Percentiles rank a stretch among this genome's conserved stretches.
Conservation (phyloP, 1,140 invertebrate species). For the Drosophila aff. region DNA sequence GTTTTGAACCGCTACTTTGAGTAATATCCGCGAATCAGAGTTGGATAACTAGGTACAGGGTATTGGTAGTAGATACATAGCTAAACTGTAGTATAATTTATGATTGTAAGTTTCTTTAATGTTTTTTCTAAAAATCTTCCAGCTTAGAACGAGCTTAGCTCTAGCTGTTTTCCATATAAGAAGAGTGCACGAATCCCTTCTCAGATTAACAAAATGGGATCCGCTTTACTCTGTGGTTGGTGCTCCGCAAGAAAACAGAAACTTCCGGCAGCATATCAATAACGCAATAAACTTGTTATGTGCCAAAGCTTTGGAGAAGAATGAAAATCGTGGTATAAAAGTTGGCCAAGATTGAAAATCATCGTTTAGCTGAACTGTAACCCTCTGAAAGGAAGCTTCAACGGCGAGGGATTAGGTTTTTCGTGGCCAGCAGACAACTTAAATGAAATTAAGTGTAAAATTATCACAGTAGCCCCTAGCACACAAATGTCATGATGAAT, state of each 20-base stretch:
- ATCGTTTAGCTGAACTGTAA: slow-evolving; percentile 28
- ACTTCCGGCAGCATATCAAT: slow-evolving; percentile 71
- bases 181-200: not conserved
- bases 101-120: not conserved
- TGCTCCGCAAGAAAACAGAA: slow-evolving; percentile 31
- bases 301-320: slow-evolving; percentile 1
- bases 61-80: no score
- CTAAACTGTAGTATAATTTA: not conserved
- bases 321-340: slow-evolving; percentile 8
- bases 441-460: slow-evolving; percentile 78
- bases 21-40: slow-evolving; percentile 19
- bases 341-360: slow-evolving; percentile 26
- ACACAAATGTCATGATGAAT: slow-evolving; percentile 38
- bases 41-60: not conserved
- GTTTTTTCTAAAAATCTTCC: not conserved
- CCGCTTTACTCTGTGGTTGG: not conserved
- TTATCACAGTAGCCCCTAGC: slow-evolving; percentile 57
- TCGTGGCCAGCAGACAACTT: slow-evolving; percentile 21
- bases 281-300: slow-evolving; percentile 62
- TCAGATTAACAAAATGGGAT: not conserved
- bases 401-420: slow-evolving; percentile 1
- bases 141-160: not conserved
- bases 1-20: slow-evolving; percentile 20
- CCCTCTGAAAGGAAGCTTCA: slow-evolving; percentile 1
- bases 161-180: no score